Percentiles rank a stretch among this genome's conserved stretches.
These are phyloP conservation scores for Sclerodermus sp. DNA, from an alignment of 2,888 invertebrate species.

Conservation along the genomic window DNA sequence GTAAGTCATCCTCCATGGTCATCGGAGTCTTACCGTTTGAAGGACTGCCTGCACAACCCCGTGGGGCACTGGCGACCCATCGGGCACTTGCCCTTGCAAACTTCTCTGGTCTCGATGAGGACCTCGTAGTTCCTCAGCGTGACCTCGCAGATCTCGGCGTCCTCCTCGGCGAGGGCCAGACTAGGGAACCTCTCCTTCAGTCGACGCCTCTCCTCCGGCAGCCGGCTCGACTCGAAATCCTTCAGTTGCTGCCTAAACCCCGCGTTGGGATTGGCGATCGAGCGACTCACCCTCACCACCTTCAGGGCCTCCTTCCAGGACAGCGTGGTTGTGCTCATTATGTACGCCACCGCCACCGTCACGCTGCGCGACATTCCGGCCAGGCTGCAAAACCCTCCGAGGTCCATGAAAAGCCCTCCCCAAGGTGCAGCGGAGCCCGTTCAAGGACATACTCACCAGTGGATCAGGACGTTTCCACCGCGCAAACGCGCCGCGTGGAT, in stretches of 20 bases:
- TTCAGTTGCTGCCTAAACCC: conserved; percentile 94
- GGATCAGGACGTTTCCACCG: conserved; percentile 90
- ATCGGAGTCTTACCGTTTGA: conserved; percentile 50
- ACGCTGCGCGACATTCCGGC: conserved; percentile 97
- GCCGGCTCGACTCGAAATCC: conserved; percentile 81
- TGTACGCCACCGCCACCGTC: conserved; percentile 93
- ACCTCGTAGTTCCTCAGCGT: conserved; percentile 85
- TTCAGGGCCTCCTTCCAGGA: conserved; percentile 92
- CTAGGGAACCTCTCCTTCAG: conserved; percentile 84
- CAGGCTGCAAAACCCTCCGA: too few species aligned
- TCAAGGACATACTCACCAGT: conserved; percentile 69
- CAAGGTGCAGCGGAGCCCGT: too few species aligned
- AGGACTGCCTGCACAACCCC: conserved; percentile 66
- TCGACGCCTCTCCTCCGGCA: conserved; percentile 80
- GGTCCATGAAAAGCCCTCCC: too few species aligned
- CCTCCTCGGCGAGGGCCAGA: conserved; percentile 71
- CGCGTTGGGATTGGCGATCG: conserved; percentile 93
- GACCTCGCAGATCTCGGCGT: conserved; percentile 74
- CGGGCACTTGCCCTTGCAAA: conserved; percentile 85
- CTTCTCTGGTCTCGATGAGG: conserved; percentile 74
- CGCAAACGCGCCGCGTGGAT: conserved; percentile 89
- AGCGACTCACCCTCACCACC: conserved; percentile 87
- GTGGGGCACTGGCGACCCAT: conserved; percentile 85
- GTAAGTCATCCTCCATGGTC: background rate
- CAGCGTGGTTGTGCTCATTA: conserved; percentile 90